phyloP scores from a whole-genome alignment of 2,113 vertebrate species.

The Mohoua ochrocephala region DNA sequence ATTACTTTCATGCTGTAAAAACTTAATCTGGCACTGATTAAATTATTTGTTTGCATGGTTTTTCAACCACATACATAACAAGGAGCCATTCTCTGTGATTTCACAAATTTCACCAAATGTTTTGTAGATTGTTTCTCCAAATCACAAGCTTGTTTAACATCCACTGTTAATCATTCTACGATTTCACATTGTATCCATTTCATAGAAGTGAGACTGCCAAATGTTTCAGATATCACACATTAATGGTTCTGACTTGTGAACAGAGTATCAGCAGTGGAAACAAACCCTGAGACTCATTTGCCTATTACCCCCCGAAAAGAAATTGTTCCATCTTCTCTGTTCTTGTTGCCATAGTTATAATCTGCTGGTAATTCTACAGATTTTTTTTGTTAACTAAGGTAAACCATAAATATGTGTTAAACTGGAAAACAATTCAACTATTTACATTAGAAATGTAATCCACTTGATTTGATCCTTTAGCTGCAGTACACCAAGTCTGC shows the following conservation, averaged over 20 bases:
- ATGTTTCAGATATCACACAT: background rate
- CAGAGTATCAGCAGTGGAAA: background rate
- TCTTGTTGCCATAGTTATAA: background rate
- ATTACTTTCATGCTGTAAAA: background rate
- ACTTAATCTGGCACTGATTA: background rate
- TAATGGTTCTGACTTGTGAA: background rate
- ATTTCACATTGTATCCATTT: background rate
- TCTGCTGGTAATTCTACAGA: background rate
- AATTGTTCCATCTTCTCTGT: background rate
- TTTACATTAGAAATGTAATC: background rate
- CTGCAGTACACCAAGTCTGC: background rate
- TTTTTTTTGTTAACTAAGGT: background rate
- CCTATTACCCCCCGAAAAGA: background rate
- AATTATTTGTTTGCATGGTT: background rate
- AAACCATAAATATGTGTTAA: background rate
- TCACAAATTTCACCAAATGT: background rate
- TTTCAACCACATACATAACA: background rate
- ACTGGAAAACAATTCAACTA: background rate
- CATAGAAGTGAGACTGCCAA: background rate
- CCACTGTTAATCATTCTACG: background rate
- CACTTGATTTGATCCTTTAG: background rate
- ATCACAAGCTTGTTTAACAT: background rate
- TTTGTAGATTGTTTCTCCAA: background rate
- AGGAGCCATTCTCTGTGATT: background rate
- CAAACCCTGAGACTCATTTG: background rate